These are phyloP conservation scores for Drosophila paracracens DNA, from an alignment of 2,888 invertebrate species.

Conservation along the genomic window DNA sequence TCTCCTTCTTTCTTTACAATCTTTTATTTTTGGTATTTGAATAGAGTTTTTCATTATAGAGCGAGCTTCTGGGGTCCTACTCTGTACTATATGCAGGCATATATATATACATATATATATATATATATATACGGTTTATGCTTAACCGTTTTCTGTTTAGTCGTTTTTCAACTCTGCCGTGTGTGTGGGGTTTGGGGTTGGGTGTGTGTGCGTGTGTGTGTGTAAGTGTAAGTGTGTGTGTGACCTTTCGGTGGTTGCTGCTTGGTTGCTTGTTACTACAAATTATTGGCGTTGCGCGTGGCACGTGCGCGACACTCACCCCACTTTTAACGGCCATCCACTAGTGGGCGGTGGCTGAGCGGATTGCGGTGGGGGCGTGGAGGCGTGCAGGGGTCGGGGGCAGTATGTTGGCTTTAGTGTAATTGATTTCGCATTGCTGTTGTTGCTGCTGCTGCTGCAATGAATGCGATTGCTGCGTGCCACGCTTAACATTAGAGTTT, in stretches of 20 bases:
- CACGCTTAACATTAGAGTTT: constrained; percentile 58
- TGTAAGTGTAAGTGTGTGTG: neutral
- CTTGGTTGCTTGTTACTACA: constrained; percentile 68
- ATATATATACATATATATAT: neutral
- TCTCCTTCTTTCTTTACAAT: neutral
- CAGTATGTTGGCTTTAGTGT: constrained; percentile 55
- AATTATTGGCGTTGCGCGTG: constrained; percentile 74
- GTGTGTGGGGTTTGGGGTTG: neutral
- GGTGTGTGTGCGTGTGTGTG: neutral
- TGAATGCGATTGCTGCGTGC: constrained; percentile 79
- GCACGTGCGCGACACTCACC: constrained; percentile 63
- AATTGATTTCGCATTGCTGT: constrained; percentile 74
- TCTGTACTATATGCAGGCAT: neutral
- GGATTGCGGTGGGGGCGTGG: neutral
- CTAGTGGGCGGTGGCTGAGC: constrained; percentile 8
- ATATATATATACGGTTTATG: constrained; percentile 7
- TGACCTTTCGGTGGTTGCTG: constrained; percentile 58
- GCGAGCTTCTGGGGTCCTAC: neutral
- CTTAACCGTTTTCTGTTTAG: constrained; percentile 42
- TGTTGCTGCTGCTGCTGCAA: constrained; percentile 39
- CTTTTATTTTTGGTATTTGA: constrained; percentile 22
- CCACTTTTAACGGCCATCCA: constrained; percentile 21
- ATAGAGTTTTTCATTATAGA: constrained; percentile 9
- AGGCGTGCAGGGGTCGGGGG: neutral
- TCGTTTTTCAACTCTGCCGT: constrained; percentile 51